These are phyloP conservation scores for Sinotaia quadrata DNA, from an alignment of 2,888 invertebrate genomes.

Conservation along the genomic window DNA sequence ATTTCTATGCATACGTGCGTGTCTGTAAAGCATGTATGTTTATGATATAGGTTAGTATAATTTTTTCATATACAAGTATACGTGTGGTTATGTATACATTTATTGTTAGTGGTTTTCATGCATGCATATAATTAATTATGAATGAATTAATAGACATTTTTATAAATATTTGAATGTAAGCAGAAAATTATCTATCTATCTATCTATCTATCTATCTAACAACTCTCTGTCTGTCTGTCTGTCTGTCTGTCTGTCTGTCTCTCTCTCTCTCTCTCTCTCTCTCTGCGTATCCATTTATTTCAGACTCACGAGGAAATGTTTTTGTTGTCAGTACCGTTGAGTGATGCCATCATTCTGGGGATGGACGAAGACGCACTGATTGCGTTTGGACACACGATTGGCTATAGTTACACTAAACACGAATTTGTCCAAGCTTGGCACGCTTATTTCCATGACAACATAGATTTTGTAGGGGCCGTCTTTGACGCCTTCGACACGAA, in stretches of 20 bases:
- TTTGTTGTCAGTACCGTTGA: too few species aligned
- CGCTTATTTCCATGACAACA: too few species aligned
- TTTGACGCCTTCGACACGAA: too few species aligned
- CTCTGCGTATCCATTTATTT: neutral
- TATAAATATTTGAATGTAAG: neutral
- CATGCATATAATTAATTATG: neutral
- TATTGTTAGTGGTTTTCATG: neutral
- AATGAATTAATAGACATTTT: neutral
- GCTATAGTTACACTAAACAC: too few species aligned
- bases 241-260: conserved; percentile 1
- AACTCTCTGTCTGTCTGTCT: neutral
- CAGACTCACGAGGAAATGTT: too few species aligned
- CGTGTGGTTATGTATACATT: neutral
- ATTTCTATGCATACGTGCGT: neutral
- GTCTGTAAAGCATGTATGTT: neutral
- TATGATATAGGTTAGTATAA: neutral
- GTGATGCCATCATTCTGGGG: too few species aligned
- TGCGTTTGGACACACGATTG: too few species aligned
- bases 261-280: conserved; percentile 8
- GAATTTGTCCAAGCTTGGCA: too few species aligned
- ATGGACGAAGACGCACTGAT: too few species aligned
- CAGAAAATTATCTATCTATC: too few species aligned
- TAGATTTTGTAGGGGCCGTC: too few species aligned
- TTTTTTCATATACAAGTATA: neutral
- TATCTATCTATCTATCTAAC: neutral